Evolutionary conservation across 1,140 invertebrate species (phyloP), one percentile per base, ranked within the genome.

Genomic region (Drosophila miranda): DNA sequence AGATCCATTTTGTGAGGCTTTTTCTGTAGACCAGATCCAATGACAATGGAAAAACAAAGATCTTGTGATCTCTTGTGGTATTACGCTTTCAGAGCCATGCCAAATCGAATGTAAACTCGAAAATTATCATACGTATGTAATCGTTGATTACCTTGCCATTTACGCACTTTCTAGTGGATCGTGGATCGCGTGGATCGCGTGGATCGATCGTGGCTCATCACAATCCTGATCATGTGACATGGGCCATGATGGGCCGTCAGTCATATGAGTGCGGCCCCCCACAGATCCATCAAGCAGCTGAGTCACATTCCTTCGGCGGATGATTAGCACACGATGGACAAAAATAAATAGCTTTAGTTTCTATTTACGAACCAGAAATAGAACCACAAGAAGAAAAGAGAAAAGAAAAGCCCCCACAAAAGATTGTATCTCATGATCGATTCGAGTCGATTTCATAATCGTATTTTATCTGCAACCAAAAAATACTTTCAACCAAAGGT

Each of bases 401-500:
- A 14, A 21, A 30, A 28, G 21, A 46, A 60, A 49, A 6, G 3
- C 44, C 46, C 26, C 55, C 56, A 16, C 8, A 9, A 34, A 38
- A 38, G 8, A 51, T 41, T 28, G 46, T 59, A 42, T 64, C 44
- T 23, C 57, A 46, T 68, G 71, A 79, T 79, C 58, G 77, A 79
- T 71, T 53, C 58, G 76, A 79, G 61, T 53, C 51, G 64, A 67
- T 71, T 67, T 78, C 61, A 74, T 66, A 55, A 78, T 63, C 50
- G 66, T 80, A 68, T 63, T 51, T 66, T 80, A 73, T 64, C 78
- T 58, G 41, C 43, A 26, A 46, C 21, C 28, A 30, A 64, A 67
- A 58, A 55, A 49, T 62, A 48, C 64, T 62, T 61, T 48, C 42
- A 45, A 23, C 16, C 48, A 78, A 78, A 78, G 79, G 66, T 79